Base-by-base conservation (phyloP, 2,113 vertebrate genomes). In the Protobothrops flavoviridis region DNA sequence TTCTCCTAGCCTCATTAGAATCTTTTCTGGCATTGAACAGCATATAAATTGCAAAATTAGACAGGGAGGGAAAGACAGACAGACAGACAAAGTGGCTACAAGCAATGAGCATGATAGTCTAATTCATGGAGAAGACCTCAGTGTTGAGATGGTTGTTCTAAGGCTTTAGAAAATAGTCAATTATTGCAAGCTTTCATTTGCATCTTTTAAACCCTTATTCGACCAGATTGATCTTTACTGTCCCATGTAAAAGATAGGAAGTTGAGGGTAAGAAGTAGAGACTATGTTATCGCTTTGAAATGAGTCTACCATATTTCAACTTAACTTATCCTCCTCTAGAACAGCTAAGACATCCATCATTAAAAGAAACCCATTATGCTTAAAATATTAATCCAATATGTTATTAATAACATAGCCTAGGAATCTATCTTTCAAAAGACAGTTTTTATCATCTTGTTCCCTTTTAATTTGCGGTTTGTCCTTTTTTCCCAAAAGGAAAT, bases 301-400 rank as follows among this genome's bases (percentile, higher is more conserved):
- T 3, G 8, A 61, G 1, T 61, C 69, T 90, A 48, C 81, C 9
- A 10, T 9, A 50, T 90, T 86, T 45, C 21, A 90, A 15, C 74
- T 81, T 26, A 57, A 24, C 26, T 43, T 86, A 48, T 29, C 45
- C 85, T 52, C 61, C 43, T 26, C 56, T 39, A 13, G 23, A 56
- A 39, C 64, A 23, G 13, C 87, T 4, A 90, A 85, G 8, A 94
- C 53, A 94, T 94, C 95, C 96, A 95, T 95, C 94, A 69, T 88
- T 74, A 92, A 92, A 90, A 91, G 7, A 93, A 96, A 95, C 94
- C 94, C 94, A 94, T 91, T 93, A 5, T 0, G 1, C 91, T 96
- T 97, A 95, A 97, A 97, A 97, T 97, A 97, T 97, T 97, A 91
- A 97, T 96, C 93, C 53, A 0, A 0, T 64, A 61, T 57, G 92